Evolutionary conservation across 1,140 invertebrate genomes (phyloP).

Genomic region (Oedothorax gibbosus): DNA sequence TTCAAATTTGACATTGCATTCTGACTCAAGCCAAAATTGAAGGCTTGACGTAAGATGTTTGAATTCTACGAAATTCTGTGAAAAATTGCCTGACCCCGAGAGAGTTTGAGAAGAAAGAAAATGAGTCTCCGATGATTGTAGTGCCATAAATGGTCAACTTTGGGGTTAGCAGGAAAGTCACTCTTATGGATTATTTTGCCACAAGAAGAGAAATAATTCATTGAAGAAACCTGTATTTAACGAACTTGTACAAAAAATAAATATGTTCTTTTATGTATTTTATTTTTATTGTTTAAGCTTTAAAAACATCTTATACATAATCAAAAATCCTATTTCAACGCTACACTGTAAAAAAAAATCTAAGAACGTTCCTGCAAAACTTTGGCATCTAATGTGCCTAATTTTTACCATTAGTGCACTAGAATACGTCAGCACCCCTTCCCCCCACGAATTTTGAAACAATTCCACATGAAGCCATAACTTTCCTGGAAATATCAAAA

Average conservation of each 20-base stretch:
- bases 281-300: not conserved
- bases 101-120: not conserved
- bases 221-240: constrained; percentile 29
- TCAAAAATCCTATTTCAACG: too few species aligned
- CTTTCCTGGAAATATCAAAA: too few species aligned
- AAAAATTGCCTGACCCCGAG: constrained; percentile 1
- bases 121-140: not conserved
- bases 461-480: too few species aligned
- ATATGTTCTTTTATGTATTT: not conserved
- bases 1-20: not conserved
- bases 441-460: too few species aligned
- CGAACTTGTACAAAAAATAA: constrained; percentile 46
- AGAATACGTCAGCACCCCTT: too few species aligned
- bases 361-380: too few species aligned
- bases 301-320: too few species aligned
- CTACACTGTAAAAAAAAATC: too few species aligned
- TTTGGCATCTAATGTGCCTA: too few species aligned
- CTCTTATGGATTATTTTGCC: constrained; percentile 19
- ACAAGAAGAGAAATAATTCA: constrained; percentile 4
- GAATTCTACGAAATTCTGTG: not conserved
- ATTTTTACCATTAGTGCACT: too few species aligned
- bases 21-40: not conserved
- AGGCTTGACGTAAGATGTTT: not conserved
- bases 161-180: constrained; percentile 16
- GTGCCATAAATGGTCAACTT: constrained; percentile 47